phyloP scores from a whole-genome alignment of 2,797 vertebrate species.

The Pogoniulus pusillus region DNA sequence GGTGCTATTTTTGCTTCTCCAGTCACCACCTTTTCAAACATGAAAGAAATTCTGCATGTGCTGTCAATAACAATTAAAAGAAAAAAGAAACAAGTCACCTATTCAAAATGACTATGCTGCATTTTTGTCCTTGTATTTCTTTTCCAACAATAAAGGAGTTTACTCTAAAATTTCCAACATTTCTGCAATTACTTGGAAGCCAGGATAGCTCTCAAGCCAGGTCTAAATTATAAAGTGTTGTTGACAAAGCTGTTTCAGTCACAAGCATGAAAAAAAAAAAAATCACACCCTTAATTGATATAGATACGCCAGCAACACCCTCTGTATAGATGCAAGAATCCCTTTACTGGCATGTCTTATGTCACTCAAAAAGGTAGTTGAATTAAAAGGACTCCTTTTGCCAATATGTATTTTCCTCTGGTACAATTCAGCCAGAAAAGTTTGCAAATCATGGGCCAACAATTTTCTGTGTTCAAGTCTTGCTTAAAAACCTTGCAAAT shows the following conservation, averaged over 20 bases:
- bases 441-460: background rate
- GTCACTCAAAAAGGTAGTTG: constrained; percentile 45
- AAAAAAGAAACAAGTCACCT: background rate
- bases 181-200: constrained; percentile 28
- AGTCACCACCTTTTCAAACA: constrained; percentile 38
- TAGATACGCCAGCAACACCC: constrained; percentile 42
- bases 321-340: constrained; percentile 42
- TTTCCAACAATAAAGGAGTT: constrained; percentile 30
- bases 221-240: constrained; percentile 65
- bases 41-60: background rate
- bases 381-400: background rate
- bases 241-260: constrained; percentile 57
- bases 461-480: background rate
- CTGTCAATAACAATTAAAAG: constrained; percentile 32
- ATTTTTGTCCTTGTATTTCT: constrained; percentile 14
- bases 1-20: constrained; percentile 39
- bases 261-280: constrained; percentile 51
- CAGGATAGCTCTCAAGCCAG: constrained; percentile 57
- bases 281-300: constrained; percentile 69
- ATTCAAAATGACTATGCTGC: background rate
- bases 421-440: background rate
- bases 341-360: constrained; percentile 32
- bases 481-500: background rate
- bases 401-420: background rate
- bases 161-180: constrained; percentile 25